Percentiles rank a stretch among this genome's conserved stretches.
Conservation (phyloP, 35 echinoderm and acorn worm species). For the Ptychodera flava region DNA sequence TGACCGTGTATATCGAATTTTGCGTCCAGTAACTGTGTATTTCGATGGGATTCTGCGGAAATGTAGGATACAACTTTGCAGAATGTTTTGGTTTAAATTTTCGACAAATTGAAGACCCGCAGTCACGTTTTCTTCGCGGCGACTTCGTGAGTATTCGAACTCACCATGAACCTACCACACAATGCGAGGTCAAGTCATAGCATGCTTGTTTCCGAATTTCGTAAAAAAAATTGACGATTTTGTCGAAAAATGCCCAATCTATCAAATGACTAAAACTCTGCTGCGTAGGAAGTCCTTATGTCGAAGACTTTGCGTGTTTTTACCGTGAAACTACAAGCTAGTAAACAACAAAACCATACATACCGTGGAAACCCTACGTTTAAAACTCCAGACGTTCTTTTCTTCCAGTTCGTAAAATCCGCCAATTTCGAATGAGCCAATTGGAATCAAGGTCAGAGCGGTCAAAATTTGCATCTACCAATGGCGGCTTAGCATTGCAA, state of each 20-base stretch:
- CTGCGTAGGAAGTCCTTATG: neutral
- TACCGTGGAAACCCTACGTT: neutral
- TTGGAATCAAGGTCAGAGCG: neutral
- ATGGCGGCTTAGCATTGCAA: no score
- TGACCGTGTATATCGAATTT: neutral
- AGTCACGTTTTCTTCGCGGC: no score
- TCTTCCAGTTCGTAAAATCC: neutral
- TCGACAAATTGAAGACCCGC: neutral
- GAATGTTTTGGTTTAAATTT: neutral
- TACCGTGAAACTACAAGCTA: no score
- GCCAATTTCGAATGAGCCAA: neutral
- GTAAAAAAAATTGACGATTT: neutral
- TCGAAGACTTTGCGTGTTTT: neutral
- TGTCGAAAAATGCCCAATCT: neutral
- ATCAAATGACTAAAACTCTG: neutral
- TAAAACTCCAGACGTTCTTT: neutral
- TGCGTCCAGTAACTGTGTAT: neutral
- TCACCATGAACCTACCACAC: no score
- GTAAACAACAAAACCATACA: neutral
- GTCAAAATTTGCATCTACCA: neutral
- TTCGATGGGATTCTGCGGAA: neutral
- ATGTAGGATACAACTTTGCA: neutral
- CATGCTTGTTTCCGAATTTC: neutral
- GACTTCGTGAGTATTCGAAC: no score
- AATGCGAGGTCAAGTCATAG: neutral